phyloP scores from a whole-genome alignment of 1,140 invertebrate genomes.

The Danaus plexippus region DNA sequence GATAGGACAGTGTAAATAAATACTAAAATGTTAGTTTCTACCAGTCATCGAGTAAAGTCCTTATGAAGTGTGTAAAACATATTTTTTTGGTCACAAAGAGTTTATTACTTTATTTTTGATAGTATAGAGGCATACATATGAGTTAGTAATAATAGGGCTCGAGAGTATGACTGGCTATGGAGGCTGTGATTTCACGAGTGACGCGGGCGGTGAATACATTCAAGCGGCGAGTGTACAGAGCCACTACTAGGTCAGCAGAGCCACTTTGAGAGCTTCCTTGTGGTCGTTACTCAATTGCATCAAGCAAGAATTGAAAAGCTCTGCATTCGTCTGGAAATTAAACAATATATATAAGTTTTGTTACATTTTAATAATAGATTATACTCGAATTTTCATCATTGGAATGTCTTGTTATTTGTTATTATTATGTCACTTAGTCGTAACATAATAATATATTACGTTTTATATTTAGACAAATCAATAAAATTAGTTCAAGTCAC shows the following conservation, averaged over 20 bases:
- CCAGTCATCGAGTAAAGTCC: constrained; percentile 5
- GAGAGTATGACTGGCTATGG: constrained; percentile 37
- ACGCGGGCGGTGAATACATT: constrained; percentile 36
- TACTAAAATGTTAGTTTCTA: constrained; percentile 21
- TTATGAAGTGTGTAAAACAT: too few relatives aligned
- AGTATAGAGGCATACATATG: not conserved
- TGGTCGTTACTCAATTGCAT: constrained; percentile 83
- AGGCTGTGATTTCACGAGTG: constrained; percentile 23
- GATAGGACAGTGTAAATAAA: constrained; percentile 28
- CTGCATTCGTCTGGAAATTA: constrained; percentile 74
- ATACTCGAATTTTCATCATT: not conserved
- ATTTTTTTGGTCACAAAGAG: too few relatives aligned
- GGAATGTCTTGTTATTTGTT: not conserved
- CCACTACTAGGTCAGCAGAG: constrained; percentile 61
- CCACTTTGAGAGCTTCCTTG: constrained; percentile 84
- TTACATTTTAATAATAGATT: not conserved
- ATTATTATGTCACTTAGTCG: not conserved
- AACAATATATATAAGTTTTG: constrained; percentile 1
- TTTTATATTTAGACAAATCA: too few relatives aligned
- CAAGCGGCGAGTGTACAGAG: constrained; percentile 11
- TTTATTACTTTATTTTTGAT: too few relatives aligned
- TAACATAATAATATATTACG: constrained; percentile 1
- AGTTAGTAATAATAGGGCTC: constrained; percentile 23
- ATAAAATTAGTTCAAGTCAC: too few relatives aligned
- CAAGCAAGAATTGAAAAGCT: constrained; percentile 88